Percentiles rank a stretch among this genome's conserved stretches.
Conservation (phyloP, 2,888 invertebrate species). For the Philopedon plagiatum region DNA sequence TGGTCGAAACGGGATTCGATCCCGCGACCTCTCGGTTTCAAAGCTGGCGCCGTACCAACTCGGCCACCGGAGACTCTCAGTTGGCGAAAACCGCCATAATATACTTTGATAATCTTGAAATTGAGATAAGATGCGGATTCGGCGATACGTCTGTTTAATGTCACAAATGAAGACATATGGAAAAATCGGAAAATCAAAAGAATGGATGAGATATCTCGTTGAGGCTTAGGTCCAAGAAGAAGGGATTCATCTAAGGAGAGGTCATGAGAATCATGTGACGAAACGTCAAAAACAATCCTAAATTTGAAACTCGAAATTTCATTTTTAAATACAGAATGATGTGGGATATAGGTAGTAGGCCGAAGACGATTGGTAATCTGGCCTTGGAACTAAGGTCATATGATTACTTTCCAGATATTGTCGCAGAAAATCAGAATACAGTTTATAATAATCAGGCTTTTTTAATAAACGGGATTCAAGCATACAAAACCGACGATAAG, state of each 20-base stretch:
- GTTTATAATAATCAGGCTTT: constrained; percentile 12
- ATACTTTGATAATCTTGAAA: no score
- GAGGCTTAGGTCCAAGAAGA: background rate
- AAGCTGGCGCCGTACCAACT: no score
- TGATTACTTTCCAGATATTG: constrained; percentile 24
- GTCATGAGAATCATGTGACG: background rate
- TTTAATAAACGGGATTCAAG: constrained; percentile 8
- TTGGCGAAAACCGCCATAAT: no score
- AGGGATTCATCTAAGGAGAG: background rate
- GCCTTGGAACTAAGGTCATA: constrained; percentile 11
- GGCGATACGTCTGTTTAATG: no score
- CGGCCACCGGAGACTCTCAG: no score
- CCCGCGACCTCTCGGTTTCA: no score
- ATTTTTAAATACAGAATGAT: constrained; percentile 36
- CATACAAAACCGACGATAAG: no score
- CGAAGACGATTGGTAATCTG: background rate
- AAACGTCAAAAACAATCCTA: constrained; percentile 25
- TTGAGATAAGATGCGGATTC: no score
- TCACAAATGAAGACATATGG: background rate
- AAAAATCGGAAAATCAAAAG: background rate
- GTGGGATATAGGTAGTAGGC: constrained; percentile 39
- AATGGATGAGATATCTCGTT: background rate
- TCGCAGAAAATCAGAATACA: constrained; percentile 32
- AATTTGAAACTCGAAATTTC: constrained; percentile 38
- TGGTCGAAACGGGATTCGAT: no score